A percentile compares a stretch with the other conserved stretches of the same genome.
These are phyloP conservation scores for Drosophila colorata DNA, from an alignment of 2,888 invertebrate genomes.

Conservation along the genomic window DNA sequence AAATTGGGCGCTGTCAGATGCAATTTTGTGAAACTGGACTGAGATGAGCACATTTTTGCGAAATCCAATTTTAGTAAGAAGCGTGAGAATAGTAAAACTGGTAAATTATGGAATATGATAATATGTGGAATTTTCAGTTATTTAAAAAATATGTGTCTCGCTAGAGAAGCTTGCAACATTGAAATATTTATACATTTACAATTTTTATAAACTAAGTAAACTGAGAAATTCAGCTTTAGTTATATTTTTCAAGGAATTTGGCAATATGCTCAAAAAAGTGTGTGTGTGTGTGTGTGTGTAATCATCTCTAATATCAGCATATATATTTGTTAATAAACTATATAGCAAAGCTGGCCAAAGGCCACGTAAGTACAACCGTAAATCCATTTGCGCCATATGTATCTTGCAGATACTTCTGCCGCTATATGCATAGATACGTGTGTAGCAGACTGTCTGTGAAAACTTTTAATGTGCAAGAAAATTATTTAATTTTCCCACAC, in stretches of 20 bases:
- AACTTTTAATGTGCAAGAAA: conserved; percentile 78
- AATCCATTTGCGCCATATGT: conserved; percentile 73
- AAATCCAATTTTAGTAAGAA: neutral
- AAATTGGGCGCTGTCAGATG: conserved; percentile 50
- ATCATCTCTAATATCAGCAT: conserved; percentile 1
- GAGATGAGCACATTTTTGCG: conserved; percentile 8
- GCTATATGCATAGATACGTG: conserved; percentile 51
- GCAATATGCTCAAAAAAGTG: conserved; percentile 1
- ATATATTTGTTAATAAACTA: neutral
- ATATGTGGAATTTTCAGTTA: neutral
- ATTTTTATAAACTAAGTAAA: neutral
- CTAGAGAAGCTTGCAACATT: neutral
- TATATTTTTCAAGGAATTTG: conserved; percentile 7
- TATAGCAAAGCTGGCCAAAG: conserved; percentile 36
- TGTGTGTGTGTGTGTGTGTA: conserved; percentile 3
- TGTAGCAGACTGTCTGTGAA: conserved; percentile 55
- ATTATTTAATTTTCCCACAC: conserved; percentile 79
- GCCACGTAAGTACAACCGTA: conserved; percentile 65
- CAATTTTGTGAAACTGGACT: conserved; percentile 28
- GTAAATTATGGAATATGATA: too few species aligned
- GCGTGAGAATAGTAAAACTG: too few species aligned
- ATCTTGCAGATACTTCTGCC: conserved; percentile 68
- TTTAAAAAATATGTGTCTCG: too few species aligned
- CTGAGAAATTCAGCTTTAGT: neutral
- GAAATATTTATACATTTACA: neutral